phyloP scores from a whole-genome alignment of 2,113 vertebrate genomes.

The Canis aureus region DNA sequence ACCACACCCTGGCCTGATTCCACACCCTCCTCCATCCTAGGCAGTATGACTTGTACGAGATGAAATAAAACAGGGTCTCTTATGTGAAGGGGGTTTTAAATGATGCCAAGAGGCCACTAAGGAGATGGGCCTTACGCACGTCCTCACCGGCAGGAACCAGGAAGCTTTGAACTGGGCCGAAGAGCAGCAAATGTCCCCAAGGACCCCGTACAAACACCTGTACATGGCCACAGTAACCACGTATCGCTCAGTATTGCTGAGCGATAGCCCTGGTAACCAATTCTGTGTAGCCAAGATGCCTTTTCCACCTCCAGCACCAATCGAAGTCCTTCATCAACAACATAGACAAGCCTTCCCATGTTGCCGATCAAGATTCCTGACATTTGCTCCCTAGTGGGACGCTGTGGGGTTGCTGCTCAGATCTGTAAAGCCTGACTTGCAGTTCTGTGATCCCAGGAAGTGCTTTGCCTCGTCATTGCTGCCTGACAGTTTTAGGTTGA shows the following conservation, averaged over 20 bases:
- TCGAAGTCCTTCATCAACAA: not conserved
- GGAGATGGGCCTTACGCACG: not conserved
- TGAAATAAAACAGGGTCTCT: not conserved
- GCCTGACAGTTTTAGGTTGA: not conserved
- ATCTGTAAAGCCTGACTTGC: not conserved
- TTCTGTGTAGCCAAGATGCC: not conserved
- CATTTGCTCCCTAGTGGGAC: not conserved
- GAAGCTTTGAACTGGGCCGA: not conserved
- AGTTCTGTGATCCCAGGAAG: not conserved
- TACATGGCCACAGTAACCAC: not conserved
- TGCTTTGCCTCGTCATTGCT: not conserved
- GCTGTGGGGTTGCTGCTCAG: not conserved
- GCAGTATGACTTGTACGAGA: not conserved
- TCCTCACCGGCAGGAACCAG: not conserved
- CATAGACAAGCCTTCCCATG: not conserved
- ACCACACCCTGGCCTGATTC: not conserved
- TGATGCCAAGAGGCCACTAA: not conserved
- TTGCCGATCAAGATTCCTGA: not conserved
- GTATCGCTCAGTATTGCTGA: not conserved
- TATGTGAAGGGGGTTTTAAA: not conserved
- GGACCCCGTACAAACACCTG: not conserved
- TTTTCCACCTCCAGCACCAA: not conserved
- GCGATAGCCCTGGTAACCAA: not conserved
- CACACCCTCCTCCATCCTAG: accelerated
- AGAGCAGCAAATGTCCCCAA: not conserved